phyloP scores from a whole-genome alignment of 2,888 invertebrate species.

The Dorcus hopei region DNA sequence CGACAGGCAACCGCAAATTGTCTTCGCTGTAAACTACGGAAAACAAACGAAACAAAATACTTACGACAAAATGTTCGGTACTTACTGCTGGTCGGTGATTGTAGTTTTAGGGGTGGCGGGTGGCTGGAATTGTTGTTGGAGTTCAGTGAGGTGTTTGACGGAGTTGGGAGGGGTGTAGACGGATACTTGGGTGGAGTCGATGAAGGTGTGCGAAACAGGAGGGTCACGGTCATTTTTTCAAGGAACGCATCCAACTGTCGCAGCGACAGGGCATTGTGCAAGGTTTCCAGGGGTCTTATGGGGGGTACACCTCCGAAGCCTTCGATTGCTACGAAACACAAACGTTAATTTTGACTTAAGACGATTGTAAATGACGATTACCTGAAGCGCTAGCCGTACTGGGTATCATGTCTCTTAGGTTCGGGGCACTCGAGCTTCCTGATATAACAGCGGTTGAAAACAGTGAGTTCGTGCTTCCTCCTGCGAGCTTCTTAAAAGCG shows the following conservation, averaged over 20 bases:
- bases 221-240: slow-evolving; percentile 77
- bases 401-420: slow-evolving; percentile 85
- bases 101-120: slow-evolving; percentile 44
- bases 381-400: slow-evolving; percentile 70
- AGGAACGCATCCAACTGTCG: slow-evolving; percentile 88
- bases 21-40: too few species aligned
- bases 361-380: slow-evolving; percentile 49
- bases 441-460: slow-evolving; percentile 96
- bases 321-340: slow-evolving; percentile 53
- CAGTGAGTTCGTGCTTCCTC: slow-evolving; percentile 75
- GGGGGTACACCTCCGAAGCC: slow-evolving; percentile 92
- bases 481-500: slow-evolving; percentile 58
- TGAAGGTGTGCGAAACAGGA: slow-evolving; percentile 70
- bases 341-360: neutral
- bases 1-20: too few species aligned
- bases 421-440: slow-evolving; percentile 89
- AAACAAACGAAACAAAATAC: too few species aligned
- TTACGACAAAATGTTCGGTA: slow-evolving; percentile 14
- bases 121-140: slow-evolving; percentile 9
- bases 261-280: slow-evolving; percentile 94
- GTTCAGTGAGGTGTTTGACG: slow-evolving; percentile 23
- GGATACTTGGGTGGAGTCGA: slow-evolving; percentile 67
- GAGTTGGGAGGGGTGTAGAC: slow-evolving; percentile 53
- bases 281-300: slow-evolving; percentile 92
- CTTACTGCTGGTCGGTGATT: slow-evolving; percentile 55